Base-by-base conservation (phyloP, 2,113 vertebrate species). In the Dunckerocampus dactyliophorus region DNA sequence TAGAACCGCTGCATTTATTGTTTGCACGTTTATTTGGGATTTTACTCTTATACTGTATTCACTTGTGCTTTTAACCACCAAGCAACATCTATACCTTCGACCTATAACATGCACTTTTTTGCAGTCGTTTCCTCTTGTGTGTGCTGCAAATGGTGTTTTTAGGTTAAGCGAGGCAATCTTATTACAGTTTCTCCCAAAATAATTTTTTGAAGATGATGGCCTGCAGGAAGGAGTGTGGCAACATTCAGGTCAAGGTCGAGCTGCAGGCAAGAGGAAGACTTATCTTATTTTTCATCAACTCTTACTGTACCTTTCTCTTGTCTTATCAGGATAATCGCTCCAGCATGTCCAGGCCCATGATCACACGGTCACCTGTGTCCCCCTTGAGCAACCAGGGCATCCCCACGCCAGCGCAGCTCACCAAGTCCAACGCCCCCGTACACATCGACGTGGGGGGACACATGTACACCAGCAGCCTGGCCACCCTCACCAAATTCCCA, bases 391-490 rank as follows among this genome's bases (percentile, higher is more conserved):
- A 93, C 87, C 96, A 98, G 94, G 96, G 96, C 89, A 99, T 99
- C 82, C 96, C 96, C 66, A 94, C 96, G 68, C 93, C 96, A 78
- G 96, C 96, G 70, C 96, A 99, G 77, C 95, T 99, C 92, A 99
- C 96, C 79, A 98, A 99, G 83, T 99, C 96, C 92, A 99, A 99
- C 65, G 96, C 96, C 10, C 96, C 96, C 2, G 96, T 99, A 88
- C 96, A 99, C 90, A 99, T 99, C 54, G 96, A 98, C 31, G 96
- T 99, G 85, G 96, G 96, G 68, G 96, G 96, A 71, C 96, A 99
- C 90, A 99, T 99, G 96, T 99, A 99, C 74, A 99, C 96, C 92
- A 99, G 96, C 93, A 99, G 96, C 85, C 88, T 99, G 92, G 95
- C 96, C 71, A 99, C 96, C 47, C 91, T 99, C 82, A 98, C 96